phyloP scores from a whole-genome alignment of 2,888 invertebrate species.

The Eupithecia subumbrata region DNA sequence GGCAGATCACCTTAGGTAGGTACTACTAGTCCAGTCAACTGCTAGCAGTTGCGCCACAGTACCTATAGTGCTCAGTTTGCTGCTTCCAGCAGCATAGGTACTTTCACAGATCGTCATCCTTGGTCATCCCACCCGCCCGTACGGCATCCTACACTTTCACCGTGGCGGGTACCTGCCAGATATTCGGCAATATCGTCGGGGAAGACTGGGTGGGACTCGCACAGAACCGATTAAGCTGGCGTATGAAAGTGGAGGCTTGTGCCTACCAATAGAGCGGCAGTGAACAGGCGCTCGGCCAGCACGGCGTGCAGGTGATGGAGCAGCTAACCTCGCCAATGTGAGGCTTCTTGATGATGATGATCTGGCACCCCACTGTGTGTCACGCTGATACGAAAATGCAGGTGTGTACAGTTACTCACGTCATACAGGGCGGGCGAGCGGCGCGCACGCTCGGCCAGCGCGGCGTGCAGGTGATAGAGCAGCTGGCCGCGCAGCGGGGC shows the following conservation, averaged over 20 bases:
- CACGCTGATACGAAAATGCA: not conserved
- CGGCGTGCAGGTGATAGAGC: slow-evolving; percentile 81
- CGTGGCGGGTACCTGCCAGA: not conserved
- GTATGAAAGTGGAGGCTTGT: not conserved
- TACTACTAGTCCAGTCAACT: too few relatives aligned
- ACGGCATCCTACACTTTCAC: not conserved
- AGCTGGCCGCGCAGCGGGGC: slow-evolving; percentile 79
- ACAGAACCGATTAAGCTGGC: not conserved
- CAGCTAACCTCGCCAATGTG: too few relatives aligned
- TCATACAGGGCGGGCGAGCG: slow-evolving; percentile 75
- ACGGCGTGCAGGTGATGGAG: not conserved
- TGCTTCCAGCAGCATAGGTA: too few relatives aligned
- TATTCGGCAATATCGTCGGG: not conserved
- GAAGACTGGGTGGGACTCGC: not conserved
- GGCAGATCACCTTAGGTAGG: too few relatives aligned
- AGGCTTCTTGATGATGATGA: too few relatives aligned
- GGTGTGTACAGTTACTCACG: slow-evolving; percentile 48
- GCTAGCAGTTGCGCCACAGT: too few relatives aligned
- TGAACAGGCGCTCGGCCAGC: slow-evolving; percentile 70
- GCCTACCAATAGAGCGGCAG: not conserved
- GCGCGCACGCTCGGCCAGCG: slow-evolving; percentile 80
- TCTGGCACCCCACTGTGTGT: too few relatives aligned
- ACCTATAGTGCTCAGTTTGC: too few relatives aligned
- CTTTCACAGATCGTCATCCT: too few relatives aligned
- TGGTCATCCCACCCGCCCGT: not conserved